phyloP scores from a whole-genome alignment of 2,113 vertebrate species.

The Carassius auratus region DNA sequence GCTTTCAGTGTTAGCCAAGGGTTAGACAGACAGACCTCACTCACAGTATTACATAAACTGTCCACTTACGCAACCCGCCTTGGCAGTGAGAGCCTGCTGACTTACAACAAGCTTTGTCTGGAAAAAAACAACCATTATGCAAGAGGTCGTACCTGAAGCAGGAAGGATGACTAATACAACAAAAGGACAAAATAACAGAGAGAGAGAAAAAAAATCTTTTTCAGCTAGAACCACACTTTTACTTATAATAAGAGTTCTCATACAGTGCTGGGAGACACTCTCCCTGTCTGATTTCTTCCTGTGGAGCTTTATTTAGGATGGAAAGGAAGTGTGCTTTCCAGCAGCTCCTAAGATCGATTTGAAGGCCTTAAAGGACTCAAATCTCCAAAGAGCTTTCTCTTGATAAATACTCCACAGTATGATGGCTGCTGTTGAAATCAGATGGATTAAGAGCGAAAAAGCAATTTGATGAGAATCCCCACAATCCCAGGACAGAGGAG shows the following conservation, averaged over 20 bases:
- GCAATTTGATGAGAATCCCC: slow-evolving; percentile 31
- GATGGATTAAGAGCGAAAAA: slow-evolving; percentile 10
- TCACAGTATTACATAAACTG: slow-evolving; percentile 40
- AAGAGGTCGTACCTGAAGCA: slow-evolving; percentile 6
- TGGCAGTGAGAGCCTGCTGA: background rate
- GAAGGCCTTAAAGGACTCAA: background rate
- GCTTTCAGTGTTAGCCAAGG: slow-evolving; percentile 43
- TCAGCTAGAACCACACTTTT: background rate
- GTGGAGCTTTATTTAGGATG: slow-evolving; percentile 11
- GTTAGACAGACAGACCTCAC: slow-evolving; percentile 23
- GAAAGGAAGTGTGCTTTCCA: background rate
- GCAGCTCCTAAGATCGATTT: background rate
- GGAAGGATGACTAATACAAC: slow-evolving; percentile 8
- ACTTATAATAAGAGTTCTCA: too few relatives aligned
- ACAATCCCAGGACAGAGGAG: background rate
- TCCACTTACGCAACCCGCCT: slow-evolving; percentile 20
- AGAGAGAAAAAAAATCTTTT: background rate
- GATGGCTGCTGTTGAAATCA: background rate
- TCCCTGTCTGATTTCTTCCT: background rate
- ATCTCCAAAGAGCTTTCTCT: background rate
- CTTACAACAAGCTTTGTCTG: background rate
- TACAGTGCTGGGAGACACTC: too few relatives aligned
- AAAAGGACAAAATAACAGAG: slow-evolving; percentile 14
- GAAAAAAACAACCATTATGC: background rate
- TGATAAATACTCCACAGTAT: background rate